Evolutionary conservation across 2,888 invertebrate genomes (phyloP), one percentile per base, ranked within the genome.

Genomic region (Julus scanicus): DNA sequence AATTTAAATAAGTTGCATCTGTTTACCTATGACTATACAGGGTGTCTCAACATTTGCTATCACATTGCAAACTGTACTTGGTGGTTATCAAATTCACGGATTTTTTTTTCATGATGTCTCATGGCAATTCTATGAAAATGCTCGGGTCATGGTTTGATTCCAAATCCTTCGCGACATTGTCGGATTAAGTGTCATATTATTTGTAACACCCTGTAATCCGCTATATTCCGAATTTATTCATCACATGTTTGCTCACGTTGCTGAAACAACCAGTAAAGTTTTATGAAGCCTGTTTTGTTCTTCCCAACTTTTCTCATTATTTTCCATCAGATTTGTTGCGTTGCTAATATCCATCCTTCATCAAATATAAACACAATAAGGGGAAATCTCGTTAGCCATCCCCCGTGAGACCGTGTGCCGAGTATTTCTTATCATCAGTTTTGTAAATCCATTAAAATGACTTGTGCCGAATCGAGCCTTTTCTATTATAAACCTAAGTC

Each of bases 321-420:
- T 80, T 80, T 80, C 80, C 80, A 15, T 29, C 80, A 80, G 80
- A 80, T 80, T 80, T 80, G 80, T 80, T 80, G 29, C 80, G 11
- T 1, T 37, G 80, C 37, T 80, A 80, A 80, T 80, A 80, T 80
- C 80, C 37, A 80, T 80, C 80, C 80, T 80, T 80, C 80, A 80
- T 80, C 80, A 80, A 80, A 80, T 80, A 80, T 80, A 80, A 80
- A 80, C 80, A 80, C 80, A 80, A 80, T 80, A 80, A 80, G 80
- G 80, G 13, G 80, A 80, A 80, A 80, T 80, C 80, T 80, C 80
- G 80, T 80, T 80, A 80, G 80, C 80, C 80, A 80, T 37, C 4
- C 80, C 80, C 37, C 80, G 80, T 37, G 80, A 80, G 80, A 80
- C 80, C 13, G 11, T 37, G 80, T 29, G 37, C 80, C 80, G 37